Evolutionary conservation across 2,113 vertebrate genomes (phyloP).

Genomic region (Pluvianellus socialis): DNA sequence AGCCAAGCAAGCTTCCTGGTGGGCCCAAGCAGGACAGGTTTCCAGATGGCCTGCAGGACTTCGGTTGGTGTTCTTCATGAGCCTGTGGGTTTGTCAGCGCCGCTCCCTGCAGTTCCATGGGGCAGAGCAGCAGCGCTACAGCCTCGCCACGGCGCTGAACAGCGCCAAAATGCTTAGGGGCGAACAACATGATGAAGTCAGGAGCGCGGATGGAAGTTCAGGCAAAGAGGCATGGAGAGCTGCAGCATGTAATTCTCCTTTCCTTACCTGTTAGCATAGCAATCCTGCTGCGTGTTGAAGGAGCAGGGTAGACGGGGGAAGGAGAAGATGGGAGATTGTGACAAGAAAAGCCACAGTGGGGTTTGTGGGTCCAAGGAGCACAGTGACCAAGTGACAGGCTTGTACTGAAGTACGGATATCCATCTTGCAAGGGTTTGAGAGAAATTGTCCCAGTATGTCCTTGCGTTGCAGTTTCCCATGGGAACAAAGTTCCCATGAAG

Average conservation of each 20-base stretch:
- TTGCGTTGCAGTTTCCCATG: neutral
- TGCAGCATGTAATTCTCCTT: neutral
- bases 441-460: neutral
- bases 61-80: fast-evolving
- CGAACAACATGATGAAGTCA: neutral
- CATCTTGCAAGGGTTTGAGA: neutral
- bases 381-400: neutral
- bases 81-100: neutral
- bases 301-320: neutral
- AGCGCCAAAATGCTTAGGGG: neutral
- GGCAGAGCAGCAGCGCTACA: fast-evolving
- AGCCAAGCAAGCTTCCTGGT: fast-evolving
- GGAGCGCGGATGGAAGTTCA: neutral
- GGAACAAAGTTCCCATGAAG: neutral
- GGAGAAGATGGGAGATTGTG: neutral
- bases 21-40: neutral
- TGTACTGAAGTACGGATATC: neutral
- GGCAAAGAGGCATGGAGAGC: neutral
- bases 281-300: neutral
- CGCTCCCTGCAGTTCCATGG: neutral
- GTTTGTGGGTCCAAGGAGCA: neutral
- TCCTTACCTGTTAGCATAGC: neutral
- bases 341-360: neutral
- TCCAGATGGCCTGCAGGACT: neutral
- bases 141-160: neutral